These are phyloP conservation scores for Calyptommatus sinebrachiatus DNA, from an alignment of 2,113 vertebrate genomes.

Conservation along the genomic window DNA sequence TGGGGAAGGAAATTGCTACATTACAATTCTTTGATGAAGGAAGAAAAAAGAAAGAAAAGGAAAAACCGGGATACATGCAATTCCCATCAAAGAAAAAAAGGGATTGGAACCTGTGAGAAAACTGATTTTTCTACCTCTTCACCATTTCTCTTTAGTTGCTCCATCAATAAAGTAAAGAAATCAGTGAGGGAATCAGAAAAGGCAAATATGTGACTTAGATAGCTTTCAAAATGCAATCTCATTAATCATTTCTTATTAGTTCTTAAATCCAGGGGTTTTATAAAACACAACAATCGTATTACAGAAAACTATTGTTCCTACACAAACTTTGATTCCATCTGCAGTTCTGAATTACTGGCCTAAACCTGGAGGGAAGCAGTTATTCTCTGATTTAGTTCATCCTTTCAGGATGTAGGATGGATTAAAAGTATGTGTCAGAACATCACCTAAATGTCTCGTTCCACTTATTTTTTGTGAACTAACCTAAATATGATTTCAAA, in stretches of 20 bases:
- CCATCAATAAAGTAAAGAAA: constrained; percentile 5
- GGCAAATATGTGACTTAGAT: background rate
- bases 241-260: constrained; percentile 10
- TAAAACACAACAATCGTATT: background rate
- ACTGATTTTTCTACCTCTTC: background rate
- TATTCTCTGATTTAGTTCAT: too few relatives aligned
- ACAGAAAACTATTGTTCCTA: background rate
- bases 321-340: too few relatives aligned
- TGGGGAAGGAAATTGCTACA: constrained; percentile 15
- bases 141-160: background rate
- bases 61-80: background rate
- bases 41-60: background rate
- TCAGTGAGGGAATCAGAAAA: background rate
- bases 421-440: too few relatives aligned
- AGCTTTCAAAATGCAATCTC: background rate
- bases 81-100: background rate
- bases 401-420: too few relatives aligned
- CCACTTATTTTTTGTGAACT: background rate
- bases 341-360: too few relatives aligned
- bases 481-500: too few relatives aligned
- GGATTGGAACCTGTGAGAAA: background rate
- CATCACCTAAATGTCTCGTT: background rate
- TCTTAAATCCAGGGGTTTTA: background rate
- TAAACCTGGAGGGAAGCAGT: too few relatives aligned
- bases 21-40: background rate